These are phyloP conservation scores for Heteromyza rotundicornis DNA, from an alignment of 2,888 invertebrate genomes.

Conservation along the genomic window DNA sequence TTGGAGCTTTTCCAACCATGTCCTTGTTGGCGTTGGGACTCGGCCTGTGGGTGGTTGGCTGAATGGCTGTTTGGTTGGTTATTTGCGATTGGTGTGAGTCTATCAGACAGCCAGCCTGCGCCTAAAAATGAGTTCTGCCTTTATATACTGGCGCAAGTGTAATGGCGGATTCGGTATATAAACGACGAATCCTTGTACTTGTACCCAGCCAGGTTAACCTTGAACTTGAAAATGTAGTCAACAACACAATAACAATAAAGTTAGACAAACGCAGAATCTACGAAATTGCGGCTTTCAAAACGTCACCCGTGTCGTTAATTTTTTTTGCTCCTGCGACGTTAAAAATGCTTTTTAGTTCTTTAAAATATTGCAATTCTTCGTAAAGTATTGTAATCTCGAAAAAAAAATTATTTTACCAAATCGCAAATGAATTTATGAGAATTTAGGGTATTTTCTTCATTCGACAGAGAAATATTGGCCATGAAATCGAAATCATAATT, in stretches of 20 bases:
- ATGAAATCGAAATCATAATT: no score
- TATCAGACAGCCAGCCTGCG: conserved; percentile 32
- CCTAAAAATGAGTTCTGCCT: conserved; percentile 22
- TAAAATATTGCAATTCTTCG: no score
- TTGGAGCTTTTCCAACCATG: neutral
- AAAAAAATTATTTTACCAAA: no score
- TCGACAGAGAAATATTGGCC: no score
- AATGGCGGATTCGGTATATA: neutral
- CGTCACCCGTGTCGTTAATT: neutral
- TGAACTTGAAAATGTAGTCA: conserved; percentile 55
- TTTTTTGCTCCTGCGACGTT: no score
- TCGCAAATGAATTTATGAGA: no score
- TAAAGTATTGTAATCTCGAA: no score
- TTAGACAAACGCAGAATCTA: conserved; percentile 7
- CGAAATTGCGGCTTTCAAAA: conserved; percentile 19
- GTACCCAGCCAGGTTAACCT: conserved; percentile 37
- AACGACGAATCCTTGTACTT: neutral
- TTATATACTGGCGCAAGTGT: neutral
- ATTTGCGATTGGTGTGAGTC: conserved; percentile 27
- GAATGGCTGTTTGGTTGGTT: neutral
- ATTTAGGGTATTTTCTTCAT: no score
- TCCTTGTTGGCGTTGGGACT: conserved; percentile 11
- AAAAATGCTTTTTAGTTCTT: no score
- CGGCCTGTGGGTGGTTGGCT: neutral
- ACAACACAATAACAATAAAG: conserved; percentile 31